phyloP scores from a whole-genome alignment of 1,140 invertebrate species.

The Hermetia illucens region DNA sequence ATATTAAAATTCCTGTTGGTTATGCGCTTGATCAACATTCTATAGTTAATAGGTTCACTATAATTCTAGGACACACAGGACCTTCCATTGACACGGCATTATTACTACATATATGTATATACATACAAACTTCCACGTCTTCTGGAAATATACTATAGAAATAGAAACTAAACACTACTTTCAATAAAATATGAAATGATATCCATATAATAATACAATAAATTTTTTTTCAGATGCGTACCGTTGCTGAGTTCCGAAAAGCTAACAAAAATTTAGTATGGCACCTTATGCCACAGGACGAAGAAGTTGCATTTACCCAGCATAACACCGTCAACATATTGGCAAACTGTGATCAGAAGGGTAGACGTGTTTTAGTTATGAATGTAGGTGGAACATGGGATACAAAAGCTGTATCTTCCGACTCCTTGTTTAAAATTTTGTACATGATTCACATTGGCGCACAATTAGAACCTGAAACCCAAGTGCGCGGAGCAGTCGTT shows the following conservation, averaged over 20 bases:
- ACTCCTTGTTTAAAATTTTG: constrained; percentile 60
- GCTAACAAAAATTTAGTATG: constrained; percentile 47
- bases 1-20: too few relatives aligned
- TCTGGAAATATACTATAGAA: too few relatives aligned
- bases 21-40: too few relatives aligned
- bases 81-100: too few relatives aligned
- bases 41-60: too few relatives aligned
- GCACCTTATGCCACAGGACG: constrained; percentile 46
- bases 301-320: constrained; percentile 46
- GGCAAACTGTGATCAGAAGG: constrained; percentile 45
- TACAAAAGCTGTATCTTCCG: constrained; percentile 49
- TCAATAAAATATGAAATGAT: too few relatives aligned
- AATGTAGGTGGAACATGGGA: constrained; percentile 45
- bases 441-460: constrained; percentile 64
- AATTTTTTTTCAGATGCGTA: constrained; percentile 44
- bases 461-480: constrained; percentile 54
- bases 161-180: too few relatives aligned
- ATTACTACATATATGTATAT: neutral
- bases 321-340: constrained; percentile 61
- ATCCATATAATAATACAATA: neutral
- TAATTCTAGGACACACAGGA: too few relatives aligned
- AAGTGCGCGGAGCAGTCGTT: constrained; percentile 57
- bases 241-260: constrained; percentile 54
- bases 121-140: too few relatives aligned
- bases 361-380: constrained; percentile 24